Evolutionary conservation across 2,888 invertebrate genomes (phyloP).

Genomic region (Notocelia uddmanniana): DNA sequence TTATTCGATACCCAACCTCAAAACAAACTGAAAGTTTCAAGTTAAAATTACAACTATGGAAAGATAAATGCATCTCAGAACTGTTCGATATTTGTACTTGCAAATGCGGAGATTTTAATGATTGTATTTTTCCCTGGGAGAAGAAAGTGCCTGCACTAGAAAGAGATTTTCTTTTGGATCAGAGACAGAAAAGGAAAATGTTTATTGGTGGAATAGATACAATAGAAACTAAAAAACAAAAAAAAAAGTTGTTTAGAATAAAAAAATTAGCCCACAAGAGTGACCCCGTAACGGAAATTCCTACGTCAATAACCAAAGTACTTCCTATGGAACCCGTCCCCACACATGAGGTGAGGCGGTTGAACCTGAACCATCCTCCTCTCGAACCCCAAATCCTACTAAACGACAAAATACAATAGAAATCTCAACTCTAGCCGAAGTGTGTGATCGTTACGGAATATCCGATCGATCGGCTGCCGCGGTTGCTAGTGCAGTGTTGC

Average conservation of each 20-base stretch:
- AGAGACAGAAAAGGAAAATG: conserved; percentile 8
- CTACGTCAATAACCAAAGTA: neutral
- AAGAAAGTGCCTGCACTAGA: conserved; percentile 11
- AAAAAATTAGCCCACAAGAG: conserved; percentile 2
- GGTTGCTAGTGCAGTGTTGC: too few species aligned
- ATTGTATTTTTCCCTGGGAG: neutral
- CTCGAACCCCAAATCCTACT: too few species aligned
- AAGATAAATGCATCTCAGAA: conserved; percentile 8
- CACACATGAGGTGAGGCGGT: conserved; percentile 4
- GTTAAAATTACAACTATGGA: conserved; percentile 7
- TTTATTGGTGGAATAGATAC: conserved; percentile 1
- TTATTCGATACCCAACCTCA: too few species aligned
- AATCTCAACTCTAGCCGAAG: too few species aligned
- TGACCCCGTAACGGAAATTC: neutral
- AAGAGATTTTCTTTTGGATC: conserved; percentile 8
- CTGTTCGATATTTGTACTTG: conserved; percentile 13
- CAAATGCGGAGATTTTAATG: neutral
- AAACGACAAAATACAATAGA: too few species aligned
- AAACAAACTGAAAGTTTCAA: conserved; percentile 6
- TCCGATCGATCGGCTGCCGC: too few species aligned
- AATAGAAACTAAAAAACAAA: neutral
- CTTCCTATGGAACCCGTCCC: neutral
- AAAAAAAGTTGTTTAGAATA: neutral
- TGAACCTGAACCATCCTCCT: neutral
- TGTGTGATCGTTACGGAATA: too few species aligned